Percentiles rank a stretch among this genome's conserved stretches.
Evolutionary conservation across 2,888 invertebrate genomes (phyloP).

Genomic region (Diaphora mendica): DNA sequence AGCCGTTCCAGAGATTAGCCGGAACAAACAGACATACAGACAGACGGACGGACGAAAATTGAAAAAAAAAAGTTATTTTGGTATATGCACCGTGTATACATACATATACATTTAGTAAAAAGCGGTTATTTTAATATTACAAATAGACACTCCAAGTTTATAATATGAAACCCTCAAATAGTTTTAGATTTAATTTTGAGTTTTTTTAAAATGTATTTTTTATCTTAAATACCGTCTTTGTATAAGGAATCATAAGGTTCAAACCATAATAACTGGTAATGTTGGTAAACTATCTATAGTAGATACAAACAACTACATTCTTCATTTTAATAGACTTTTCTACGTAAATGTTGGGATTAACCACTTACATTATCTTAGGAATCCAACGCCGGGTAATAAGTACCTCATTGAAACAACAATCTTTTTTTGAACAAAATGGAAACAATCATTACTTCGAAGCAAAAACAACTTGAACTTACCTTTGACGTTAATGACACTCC

Average conservation of each 20-base stretch:
- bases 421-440: constrained; percentile 54
- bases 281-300: background rate
- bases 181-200: background rate
- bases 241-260: background rate
- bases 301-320: background rate
- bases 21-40: too few species aligned
- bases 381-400: background rate
- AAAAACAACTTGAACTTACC: constrained; percentile 68
- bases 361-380: background rate
- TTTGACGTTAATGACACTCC: constrained; percentile 76
- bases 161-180: background rate
- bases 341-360: background rate
- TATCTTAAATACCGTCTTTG: background rate
- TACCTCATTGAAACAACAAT: constrained; percentile 14
- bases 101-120: too few species aligned
- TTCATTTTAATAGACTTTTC: background rate
- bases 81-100: too few species aligned
- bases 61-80: too few species aligned
- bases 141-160: too few species aligned
- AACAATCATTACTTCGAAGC: constrained; percentile 62
- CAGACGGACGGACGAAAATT: too few species aligned
- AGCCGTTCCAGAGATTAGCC: too few species aligned
- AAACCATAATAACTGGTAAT: background rate
- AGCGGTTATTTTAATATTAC: too few species aligned
- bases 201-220: background rate